Evolutionary conservation across 2,888 invertebrate species (phyloP).

Genomic region (Eupithecia abbreviata): DNA sequence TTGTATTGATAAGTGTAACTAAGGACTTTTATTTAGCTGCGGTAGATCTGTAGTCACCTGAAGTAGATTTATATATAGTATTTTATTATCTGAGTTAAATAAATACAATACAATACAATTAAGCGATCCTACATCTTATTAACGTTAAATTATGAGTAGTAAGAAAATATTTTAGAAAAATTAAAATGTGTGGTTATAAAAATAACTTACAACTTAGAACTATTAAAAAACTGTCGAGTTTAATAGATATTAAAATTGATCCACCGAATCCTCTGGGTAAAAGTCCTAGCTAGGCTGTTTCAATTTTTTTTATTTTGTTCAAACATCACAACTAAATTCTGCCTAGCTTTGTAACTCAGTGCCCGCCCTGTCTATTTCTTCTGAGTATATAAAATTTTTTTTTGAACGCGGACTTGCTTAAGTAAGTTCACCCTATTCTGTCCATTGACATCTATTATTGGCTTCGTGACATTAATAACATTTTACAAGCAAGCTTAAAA

Average conservation of each 20-base stretch:
- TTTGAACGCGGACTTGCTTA: slow-evolving; percentile 5
- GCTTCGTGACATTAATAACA: slow-evolving; percentile 43
- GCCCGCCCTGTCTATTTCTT: neutral
- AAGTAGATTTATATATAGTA: too few species aligned
- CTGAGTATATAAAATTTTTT: neutral
- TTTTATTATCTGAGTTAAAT: too few species aligned
- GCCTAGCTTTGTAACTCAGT: too few species aligned
- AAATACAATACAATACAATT: too few species aligned
- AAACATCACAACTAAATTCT: neutral
- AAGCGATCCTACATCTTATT: too few species aligned
- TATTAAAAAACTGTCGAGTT: neutral
- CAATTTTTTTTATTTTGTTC: neutral
- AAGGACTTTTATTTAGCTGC: too few species aligned
- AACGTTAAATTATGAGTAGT: too few species aligned
- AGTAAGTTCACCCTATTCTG: slow-evolving; percentile 21
- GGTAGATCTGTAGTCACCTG: too few species aligned
- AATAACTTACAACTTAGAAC: too few species aligned
- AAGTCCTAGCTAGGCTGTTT: neutral
- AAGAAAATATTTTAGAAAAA: neutral
- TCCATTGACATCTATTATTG: slow-evolving; percentile 36
- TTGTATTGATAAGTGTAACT: too few species aligned
- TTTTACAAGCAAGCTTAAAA: slow-evolving; percentile 46
- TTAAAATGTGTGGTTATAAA: too few species aligned
- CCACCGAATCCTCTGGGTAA: neutral
- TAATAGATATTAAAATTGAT: neutral